phyloP scores from a whole-genome alignment of 2,797 vertebrate genomes.

The Psittacula derbiana region DNA sequence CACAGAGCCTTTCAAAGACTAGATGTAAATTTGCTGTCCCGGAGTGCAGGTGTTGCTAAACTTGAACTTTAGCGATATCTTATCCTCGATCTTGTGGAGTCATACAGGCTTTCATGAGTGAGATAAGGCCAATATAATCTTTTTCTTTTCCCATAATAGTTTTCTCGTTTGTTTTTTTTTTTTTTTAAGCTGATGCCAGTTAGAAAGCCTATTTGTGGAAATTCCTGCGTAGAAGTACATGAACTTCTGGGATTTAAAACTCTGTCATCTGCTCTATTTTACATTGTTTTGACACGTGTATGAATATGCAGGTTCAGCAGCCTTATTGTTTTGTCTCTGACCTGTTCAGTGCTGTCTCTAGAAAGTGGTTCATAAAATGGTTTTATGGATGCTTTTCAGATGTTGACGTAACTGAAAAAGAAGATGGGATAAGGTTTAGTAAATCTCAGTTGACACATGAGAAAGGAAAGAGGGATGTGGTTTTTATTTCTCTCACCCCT shows the following conservation, averaged over 20 bases:
- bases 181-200: background rate
- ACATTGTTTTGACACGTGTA: background rate
- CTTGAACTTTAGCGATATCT: background rate
- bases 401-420: background rate
- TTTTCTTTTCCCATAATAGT: background rate
- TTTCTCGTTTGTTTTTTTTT: background rate
- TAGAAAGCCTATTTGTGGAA: background rate
- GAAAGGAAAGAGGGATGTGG: rapidly evolving
- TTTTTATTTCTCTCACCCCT: background rate
- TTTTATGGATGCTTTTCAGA: background rate
- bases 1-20: background rate
- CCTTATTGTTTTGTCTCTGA: background rate
- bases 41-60: background rate
- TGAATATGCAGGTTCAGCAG: background rate
- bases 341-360: background rate
- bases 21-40: background rate
- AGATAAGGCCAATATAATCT: background rate
- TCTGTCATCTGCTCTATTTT: background rate
- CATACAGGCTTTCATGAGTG: background rate
- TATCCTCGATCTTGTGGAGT: background rate
- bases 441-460: background rate
- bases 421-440: background rate
- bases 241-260: background rate
- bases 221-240: background rate
- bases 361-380: background rate